Percentiles rank a stretch among this genome's conserved stretches.
phyloP scores from a whole-genome alignment of 1,140 invertebrate genomes.

The Trichomalopsis sarcophagae region DNA sequence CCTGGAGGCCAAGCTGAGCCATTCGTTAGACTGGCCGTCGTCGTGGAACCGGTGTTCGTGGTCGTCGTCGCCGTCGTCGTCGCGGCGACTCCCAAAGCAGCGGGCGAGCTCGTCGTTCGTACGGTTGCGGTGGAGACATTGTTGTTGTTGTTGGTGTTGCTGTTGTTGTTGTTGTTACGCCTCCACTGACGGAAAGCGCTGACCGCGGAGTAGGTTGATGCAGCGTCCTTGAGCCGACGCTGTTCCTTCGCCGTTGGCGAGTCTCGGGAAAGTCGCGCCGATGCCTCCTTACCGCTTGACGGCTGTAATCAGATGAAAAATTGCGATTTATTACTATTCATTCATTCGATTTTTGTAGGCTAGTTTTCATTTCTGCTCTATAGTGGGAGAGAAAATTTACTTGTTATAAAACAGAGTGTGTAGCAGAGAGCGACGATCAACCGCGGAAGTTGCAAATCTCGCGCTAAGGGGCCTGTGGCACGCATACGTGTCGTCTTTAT shows the following conservation, averaged over 20 bases:
- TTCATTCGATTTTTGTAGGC: no score
- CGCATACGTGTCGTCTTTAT: no score
- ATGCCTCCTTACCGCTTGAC: constrained; percentile 36
- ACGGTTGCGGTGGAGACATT: constrained; percentile 38
- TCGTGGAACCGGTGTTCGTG: neutral
- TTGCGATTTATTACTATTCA: no score
- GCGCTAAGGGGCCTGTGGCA: no score
- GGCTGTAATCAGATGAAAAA: constrained; percentile 25
- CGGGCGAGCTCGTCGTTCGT: constrained; percentile 49
- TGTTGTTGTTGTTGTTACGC: constrained; percentile 54
- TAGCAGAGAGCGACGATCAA: no score
- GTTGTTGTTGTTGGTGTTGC: constrained; percentile 53
- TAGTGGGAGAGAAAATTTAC: neutral
- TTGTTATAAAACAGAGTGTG: neutral
- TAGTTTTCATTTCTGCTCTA: neutral
- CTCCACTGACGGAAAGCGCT: constrained; percentile 67
- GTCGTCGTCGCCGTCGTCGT: neutral
- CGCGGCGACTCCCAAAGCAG: neutral
- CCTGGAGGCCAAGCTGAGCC: constrained; percentile 2
- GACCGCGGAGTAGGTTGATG: constrained; percentile 58
- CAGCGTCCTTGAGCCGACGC: constrained; percentile 59
- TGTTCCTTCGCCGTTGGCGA: constrained; percentile 52
- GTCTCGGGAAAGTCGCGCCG: constrained; percentile 20
- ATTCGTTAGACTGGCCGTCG: neutral
- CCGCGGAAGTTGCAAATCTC: no score